Base-by-base conservation (phyloP, 1,140 invertebrate genomes). In the Neodiprion fabricii region DNA sequence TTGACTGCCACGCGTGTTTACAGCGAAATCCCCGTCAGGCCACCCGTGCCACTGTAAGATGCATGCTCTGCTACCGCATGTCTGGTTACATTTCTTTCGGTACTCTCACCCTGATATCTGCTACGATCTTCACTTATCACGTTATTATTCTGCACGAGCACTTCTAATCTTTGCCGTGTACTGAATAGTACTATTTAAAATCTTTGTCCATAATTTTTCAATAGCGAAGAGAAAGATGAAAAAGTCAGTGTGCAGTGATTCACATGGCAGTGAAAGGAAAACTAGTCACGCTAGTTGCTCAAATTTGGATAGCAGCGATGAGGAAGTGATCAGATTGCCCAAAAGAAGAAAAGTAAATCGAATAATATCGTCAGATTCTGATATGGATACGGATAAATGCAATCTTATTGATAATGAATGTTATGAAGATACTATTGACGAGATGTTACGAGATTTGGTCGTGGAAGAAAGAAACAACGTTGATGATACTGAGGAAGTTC, bases 321-420 rank as follows among this genome's bases (percentile, higher is more conserved):
- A 76, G 17, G n/a, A 72, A 74, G 68, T 69, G 50, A 40, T 50
- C 4, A 69, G 17, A 74, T 74, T 74, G 48, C 48, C 21, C 3
- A 72, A 48, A 74, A 68, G 61, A n/a, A 72, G 4, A 74, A 72
- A 74, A 67, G 11, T 9, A 72, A 67, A 73, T 71, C 47, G n/a
- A 71, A 75, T 77, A 23, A 70, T n/a, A 76, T 76, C 53, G 23
- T 75, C 74, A 14, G 72, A 77, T 77, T 75, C 69, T 40, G 69
- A 75, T 75, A 70, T 61, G 71, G 21, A 73, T 73, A 71, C 50
- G 49, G 40, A 75, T 71, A 9, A 73, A 14, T 73, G 49, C 70
- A 75, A 61, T 73, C 7, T 0, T 75, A 73, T 48, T 75, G 71
- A 77, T 75, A 77, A 0, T 71, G 72, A 77, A 71, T 50, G 49